Evolutionary conservation across 2,113 vertebrate genomes (phyloP), one percentile per base, ranked within the genome.

Genomic region (Leucopsar rothschildi): DNA sequence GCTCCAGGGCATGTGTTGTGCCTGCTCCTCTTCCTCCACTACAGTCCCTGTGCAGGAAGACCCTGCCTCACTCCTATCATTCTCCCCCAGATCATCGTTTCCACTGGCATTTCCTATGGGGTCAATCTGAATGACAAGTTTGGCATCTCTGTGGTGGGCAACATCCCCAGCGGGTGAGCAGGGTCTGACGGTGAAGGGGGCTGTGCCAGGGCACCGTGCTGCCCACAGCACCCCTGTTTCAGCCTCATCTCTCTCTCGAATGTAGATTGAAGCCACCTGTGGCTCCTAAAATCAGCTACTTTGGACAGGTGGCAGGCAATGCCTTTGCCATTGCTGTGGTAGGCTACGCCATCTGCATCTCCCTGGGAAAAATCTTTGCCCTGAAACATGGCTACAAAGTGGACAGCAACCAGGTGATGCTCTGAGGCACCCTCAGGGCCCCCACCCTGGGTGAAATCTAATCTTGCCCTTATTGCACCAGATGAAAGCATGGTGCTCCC

Each of bases 361-460:
- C 99, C 2, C 95, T 99, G 85, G 99, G 99, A 56, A 98, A 99
- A 97, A 99, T 99, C 95, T 99, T 99, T 53, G 99, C 98, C 42
- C 96, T 99, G 28, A 99, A 99, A 95, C 99, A 99, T 4, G 99
- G 99, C 78, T 99, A 99, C 98, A 98, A 98, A 72, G 99, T 99
- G 92, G 98, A 99, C 96, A 99, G 99, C 97, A 99, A 99, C 97
- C 99, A 99, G 98, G 99, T 99, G 96, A 97, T 90, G 92, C 83
- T 82, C 78, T 6, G 5, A 55, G 1, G 0, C 0, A 2, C 49
- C 50, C 27, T 52, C 50, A 75, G 40, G 61, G 20, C 4, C 81
- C 66, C 52, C 31, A 47, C 25, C n/a, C 64, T 18, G 8, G 21
- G 10, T 28, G 35, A 37, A 77, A 91, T 25, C 15, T 50, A 17